These are phyloP conservation scores for Petroica traversi DNA, from an alignment of 2,113 vertebrate genomes.

Conservation along the genomic window DNA sequence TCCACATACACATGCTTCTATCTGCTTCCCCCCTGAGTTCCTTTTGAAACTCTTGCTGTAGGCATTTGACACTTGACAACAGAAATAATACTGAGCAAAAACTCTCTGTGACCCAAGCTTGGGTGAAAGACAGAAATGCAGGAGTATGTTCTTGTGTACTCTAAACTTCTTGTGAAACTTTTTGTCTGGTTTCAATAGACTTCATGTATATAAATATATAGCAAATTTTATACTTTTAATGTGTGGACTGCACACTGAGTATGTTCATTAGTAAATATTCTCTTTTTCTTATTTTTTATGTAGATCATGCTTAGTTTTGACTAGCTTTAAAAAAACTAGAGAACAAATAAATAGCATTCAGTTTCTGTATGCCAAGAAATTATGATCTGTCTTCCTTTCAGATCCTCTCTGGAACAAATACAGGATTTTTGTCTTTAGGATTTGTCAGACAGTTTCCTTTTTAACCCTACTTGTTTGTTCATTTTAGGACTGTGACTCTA, in stretches of 20 bases:
- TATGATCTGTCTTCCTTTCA: not conserved
- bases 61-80: not conserved
- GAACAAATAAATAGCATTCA: not conserved
- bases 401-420: not conserved
- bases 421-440: not conserved
- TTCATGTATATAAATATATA: not conserved
- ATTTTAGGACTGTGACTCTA: slow-evolving; percentile 86
- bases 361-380: not conserved
- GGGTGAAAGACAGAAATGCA: not conserved
- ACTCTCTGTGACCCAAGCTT: not conserved
- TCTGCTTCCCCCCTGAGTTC: not conserved
- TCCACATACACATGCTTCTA: not conserved
- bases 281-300: not conserved
- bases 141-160: not conserved
- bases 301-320: not conserved
- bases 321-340: not conserved
- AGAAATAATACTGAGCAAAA: not conserved
- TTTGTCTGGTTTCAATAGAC: not conserved
- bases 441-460: not conserved
- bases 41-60: not conserved
- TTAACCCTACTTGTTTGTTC: not conserved
- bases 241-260: not conserved
- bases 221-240: not conserved
- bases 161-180: not conserved
- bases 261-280: not conserved